Evolutionary conservation across 2,113 vertebrate species (phyloP), one percentile per base, ranked within the genome.

Genomic region (Psophia crepitans): DNA sequence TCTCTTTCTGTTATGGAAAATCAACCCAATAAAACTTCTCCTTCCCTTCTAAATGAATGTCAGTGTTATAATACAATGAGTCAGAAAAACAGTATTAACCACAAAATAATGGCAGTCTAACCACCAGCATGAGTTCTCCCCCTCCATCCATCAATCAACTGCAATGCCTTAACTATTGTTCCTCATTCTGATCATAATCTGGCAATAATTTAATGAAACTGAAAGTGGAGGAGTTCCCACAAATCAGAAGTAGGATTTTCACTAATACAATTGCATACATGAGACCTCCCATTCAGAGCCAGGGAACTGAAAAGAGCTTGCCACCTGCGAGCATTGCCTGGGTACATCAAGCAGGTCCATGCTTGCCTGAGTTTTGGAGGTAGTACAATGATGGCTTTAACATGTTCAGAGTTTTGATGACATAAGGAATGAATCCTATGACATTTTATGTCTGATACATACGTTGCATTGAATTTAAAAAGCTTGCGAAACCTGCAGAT

Each of bases 11-110:
- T 56, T 82, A 66, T 41, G 70, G 58, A 71, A 94, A 94, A 88
- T 93, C 54, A 85, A 32, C 7, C 2, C 64, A 70, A 88, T 80
- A 84, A 88, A 91, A 74, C 43, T 96, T 63, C 64, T 94, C 56
- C 73, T 95, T 96, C 84, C 71, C 43, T 87, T 95, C 68, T 65
- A 63, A 69, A 84, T 77, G 43, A 92, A 92, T 71, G 43, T 70
- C 68, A 92, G 94, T 97, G 93, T 94, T 93, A 56, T 21, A 93
- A 60, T 66, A 94, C 87, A 93, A 60, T 96, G 92, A 89, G 53
- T 90, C 85, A 90, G 90, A 86, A 96, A 93, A 96, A 68, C 68
- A 88, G 37, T 80, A 84, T 93, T 74, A 88, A 84, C 76, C 73
- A 84, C 76, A 92, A 96, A 88, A 96, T 92, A 93, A 84, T 93